A percentile compares a stretch with the other conserved stretches of the same genome.
Conservation (phyloP, 2,797 vertebrate genomes). For the Thripadectes ignobilis region DNA sequence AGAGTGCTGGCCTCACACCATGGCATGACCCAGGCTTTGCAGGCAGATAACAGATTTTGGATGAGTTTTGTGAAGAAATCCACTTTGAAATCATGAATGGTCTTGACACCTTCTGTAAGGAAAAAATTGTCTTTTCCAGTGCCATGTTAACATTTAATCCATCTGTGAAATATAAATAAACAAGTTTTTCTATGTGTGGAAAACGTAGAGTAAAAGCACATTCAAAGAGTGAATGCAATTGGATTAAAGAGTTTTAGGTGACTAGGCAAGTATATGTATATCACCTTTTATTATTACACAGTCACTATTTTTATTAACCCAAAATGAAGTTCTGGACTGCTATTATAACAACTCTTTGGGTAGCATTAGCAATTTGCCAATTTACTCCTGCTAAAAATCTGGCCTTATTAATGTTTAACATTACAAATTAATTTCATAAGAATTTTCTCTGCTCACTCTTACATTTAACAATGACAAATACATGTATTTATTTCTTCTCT, state of each 20-base stretch:
- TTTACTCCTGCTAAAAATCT: background rate
- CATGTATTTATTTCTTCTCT: background rate
- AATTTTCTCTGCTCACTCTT: background rate
- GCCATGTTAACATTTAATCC: background rate
- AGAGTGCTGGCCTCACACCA: background rate
- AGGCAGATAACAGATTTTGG: background rate
- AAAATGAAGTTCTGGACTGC: background rate
- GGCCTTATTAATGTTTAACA: background rate
- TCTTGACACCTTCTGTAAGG: background rate
- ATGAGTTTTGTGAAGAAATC: background rate
- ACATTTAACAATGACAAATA: background rate
- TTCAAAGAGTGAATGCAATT: background rate
- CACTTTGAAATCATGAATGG: background rate
- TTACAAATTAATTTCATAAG: background rate
- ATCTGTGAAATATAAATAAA: background rate
- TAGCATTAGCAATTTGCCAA: background rate
- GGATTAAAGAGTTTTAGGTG: background rate
- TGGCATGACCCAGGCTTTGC: background rate
- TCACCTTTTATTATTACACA: background rate
- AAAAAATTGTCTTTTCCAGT: background rate
- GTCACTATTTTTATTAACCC: background rate
- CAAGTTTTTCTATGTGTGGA: background rate
- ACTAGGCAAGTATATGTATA: background rate
- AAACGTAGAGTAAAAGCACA: background rate
- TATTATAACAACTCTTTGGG: background rate